phyloP scores from a whole-genome alignment of 2,113 vertebrate species.

The Eupsittula cactorum region DNA sequence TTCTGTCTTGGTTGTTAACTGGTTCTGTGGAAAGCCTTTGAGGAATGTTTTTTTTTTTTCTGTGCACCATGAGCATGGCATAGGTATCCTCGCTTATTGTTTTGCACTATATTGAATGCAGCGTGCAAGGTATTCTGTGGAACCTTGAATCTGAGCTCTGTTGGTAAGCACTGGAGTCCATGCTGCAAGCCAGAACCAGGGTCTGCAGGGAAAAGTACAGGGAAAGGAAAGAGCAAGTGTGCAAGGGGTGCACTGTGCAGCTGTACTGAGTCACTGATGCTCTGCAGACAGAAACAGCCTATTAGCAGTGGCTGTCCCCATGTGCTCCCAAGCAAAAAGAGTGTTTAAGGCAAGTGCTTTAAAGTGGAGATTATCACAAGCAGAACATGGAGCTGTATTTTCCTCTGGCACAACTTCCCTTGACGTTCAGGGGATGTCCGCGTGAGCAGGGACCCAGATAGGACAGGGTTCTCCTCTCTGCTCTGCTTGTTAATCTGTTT shows the following conservation, averaged over 20 bases:
- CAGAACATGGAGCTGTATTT: constrained; percentile 7
- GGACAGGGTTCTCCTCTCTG: neutral
- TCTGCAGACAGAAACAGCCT: neutral
- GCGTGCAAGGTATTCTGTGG: neutral
- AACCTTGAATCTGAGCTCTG: constrained; percentile 5
- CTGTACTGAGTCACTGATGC: neutral
- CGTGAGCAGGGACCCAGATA: neutral
- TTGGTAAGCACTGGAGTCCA: rapidly evolving
- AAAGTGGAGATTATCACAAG: constrained; percentile 23
- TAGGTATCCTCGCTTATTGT: constrained; percentile 11
- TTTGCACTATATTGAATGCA: constrained; percentile 70
- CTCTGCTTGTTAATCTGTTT: neutral
- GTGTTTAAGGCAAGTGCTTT: neutral
- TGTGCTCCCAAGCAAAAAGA: neutral
- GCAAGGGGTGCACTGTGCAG: neutral
- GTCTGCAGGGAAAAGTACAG: constrained; percentile 8
- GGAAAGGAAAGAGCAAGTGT: neutral
- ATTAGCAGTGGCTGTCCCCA: neutral
- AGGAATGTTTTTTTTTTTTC: neutral
- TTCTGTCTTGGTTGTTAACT: neutral
- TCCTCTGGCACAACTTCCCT: constrained; percentile 5
- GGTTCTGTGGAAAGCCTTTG: constrained; percentile 30
- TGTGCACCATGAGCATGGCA: neutral
- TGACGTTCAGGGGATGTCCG: neutral
- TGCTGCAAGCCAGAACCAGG: neutral